phyloP scores from a whole-genome alignment of 2,113 vertebrate species.

The Lepus americanus region DNA sequence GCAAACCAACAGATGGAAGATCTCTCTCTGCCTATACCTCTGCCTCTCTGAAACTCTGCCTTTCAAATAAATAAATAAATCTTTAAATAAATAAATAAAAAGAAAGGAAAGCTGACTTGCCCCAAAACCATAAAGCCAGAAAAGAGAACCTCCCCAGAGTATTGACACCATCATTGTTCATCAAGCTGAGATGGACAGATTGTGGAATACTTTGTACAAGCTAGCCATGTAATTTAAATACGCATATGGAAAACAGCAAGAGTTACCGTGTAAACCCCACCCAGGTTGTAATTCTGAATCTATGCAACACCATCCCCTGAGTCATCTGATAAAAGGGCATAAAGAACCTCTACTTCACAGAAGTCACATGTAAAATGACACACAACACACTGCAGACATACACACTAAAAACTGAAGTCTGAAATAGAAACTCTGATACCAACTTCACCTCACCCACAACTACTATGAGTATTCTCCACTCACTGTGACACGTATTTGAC shows the following conservation, averaged over 20 bases:
- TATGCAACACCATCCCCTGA: background rate
- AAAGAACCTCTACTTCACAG: conserved; percentile 18
- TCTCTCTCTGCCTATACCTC: no score
- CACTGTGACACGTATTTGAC: background rate
- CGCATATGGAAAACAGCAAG: background rate
- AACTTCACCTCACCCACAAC: background rate
- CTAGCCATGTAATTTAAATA: background rate
- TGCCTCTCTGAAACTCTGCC: no score
- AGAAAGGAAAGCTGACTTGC: background rate
- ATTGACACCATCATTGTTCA: background rate
- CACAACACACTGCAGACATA: background rate
- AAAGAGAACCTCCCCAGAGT: background rate
- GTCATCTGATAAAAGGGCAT: conserved; percentile 13
- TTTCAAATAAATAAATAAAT: no score
- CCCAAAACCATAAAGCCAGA: background rate
- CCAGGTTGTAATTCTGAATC: background rate
- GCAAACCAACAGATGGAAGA: no score
- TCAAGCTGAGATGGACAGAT: background rate
- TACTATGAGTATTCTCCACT: background rate
- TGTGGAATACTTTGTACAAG: background rate
- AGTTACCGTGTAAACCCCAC: background rate
- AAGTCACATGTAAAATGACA: background rate
- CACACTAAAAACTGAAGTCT: background rate
- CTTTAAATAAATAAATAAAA: no score
- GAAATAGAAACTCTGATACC: background rate